Evolutionary conservation across 2,797 vertebrate species (phyloP).

Genomic region (Zalophus californianus): DNA sequence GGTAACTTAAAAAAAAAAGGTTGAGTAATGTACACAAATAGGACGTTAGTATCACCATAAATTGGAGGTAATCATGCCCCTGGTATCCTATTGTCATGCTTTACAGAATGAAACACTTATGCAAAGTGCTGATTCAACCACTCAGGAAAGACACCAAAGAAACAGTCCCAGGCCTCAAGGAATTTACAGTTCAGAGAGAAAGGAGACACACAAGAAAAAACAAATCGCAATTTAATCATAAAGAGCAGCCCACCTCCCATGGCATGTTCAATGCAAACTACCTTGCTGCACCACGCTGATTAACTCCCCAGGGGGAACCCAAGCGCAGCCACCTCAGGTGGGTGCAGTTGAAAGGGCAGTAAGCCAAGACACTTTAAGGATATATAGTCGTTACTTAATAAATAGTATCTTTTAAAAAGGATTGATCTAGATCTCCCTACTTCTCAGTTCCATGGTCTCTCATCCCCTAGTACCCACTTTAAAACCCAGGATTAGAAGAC

Average conservation of each 20-base stretch:
- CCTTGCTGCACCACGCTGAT: not conserved
- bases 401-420: not conserved
- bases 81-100: not conserved
- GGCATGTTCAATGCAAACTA: not conserved
- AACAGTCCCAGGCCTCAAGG: not conserved
- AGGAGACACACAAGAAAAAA: not conserved
- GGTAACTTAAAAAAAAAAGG: not conserved
- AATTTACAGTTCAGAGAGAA: not conserved
- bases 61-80: not conserved
- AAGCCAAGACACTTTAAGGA: not conserved
- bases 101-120: slow-evolving; percentile 36
- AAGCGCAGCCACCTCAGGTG: not conserved
- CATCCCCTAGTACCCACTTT: not conserved
- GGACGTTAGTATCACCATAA: slow-evolving; percentile 17
- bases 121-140: not conserved
- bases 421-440: not conserved
- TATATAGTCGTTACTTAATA: not conserved
- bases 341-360: not conserved
- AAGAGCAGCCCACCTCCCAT: not conserved
- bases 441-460: slow-evolving; percentile 28
- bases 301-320: not conserved
- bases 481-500: slow-evolving; percentile 32
- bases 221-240: not conserved
- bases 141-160: not conserved
- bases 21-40: not conserved